A percentile compares a stretch with the other conserved stretches of the same genome.
phyloP scores from a whole-genome alignment of 2,888 invertebrate species.

The Taphrorychus bicolor region DNA sequence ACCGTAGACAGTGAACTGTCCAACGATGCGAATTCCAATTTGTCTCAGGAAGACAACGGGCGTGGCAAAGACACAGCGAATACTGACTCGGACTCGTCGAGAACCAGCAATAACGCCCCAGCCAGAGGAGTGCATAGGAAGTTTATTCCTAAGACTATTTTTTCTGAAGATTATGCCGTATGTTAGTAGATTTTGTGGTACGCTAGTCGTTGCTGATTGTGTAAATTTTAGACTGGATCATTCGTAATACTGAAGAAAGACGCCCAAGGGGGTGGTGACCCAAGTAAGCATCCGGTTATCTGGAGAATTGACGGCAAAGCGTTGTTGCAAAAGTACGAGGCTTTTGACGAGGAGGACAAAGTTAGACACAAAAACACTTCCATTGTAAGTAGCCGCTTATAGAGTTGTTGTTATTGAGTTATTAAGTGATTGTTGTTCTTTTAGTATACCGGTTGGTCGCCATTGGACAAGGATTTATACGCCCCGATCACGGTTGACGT shows the following conservation, averaged over 20 bases:
- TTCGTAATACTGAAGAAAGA: constrained; percentile 58
- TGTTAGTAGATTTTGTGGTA: constrained; percentile 28
- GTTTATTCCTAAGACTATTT: constrained; percentile 48
- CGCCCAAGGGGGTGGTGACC: constrained; percentile 53
- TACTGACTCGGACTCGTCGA: constrained; percentile 33
- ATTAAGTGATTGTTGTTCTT: constrained; percentile 7
- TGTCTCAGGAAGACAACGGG: constrained; percentile 38
- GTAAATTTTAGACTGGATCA: constrained; percentile 54
- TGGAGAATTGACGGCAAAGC: constrained; percentile 61
- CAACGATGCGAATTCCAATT: constrained; percentile 40
- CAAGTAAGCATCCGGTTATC: constrained; percentile 55
- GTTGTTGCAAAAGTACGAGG: constrained; percentile 61
- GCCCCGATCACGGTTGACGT: constrained; percentile 56
- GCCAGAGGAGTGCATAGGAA: constrained; percentile 43
- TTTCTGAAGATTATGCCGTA: constrained; percentile 48
- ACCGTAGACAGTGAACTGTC: constrained; percentile 24
- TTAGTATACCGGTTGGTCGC: constrained; percentile 60
- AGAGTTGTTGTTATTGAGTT: background rate
- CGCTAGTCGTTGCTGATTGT: too few species aligned
- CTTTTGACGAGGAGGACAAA: constrained; percentile 55
- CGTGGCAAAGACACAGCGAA: constrained; percentile 26
- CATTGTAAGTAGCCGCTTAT: constrained; percentile 53
- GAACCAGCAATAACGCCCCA: constrained; percentile 12
- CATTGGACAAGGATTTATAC: constrained; percentile 57
- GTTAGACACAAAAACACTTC: constrained; percentile 58